Evolutionary conservation across 2,113 vertebrate genomes (phyloP), one percentile per base, ranked within the genome.

Genomic region (Nothobranchius furzeri): DNA sequence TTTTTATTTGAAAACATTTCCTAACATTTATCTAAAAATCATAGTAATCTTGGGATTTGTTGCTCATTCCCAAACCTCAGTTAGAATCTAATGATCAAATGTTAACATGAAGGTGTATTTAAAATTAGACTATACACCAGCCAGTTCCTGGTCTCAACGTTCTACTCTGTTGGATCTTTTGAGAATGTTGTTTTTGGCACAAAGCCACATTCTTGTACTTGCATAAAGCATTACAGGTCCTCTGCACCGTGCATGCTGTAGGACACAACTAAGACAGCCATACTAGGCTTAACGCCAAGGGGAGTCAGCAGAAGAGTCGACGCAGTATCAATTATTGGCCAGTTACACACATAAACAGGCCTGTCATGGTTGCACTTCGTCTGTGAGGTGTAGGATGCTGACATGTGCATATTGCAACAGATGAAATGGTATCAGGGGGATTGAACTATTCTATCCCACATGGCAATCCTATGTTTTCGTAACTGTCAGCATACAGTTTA

Each of bases 201-300:
- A 65, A 77, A 69, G 75, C 79, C 75, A 81, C 65, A 68, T 78
- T 51, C 56, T 68, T 62, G 81, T 85, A 57, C 61, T 60, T 82
- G 70, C 70, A 84, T 78, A 75, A 85, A 85, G 79, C 77, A 86
- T 85, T 50, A 74, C 60, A 60, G 73, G 62, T 64, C 54, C 63
- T 70, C 60, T 65, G 69, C 75, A 73, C 60, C 50, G 45, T 73
- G 77, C 72, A 73, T 69, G 65, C 80, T 78, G 74, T 78, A 64
- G 64, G 63, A 60, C 62, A 64, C 73, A 61, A 68, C 70, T 75
- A 60, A 77, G 67, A 76, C 64, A 67, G 56, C 57, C 30, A 12
- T n/a, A 40, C 59, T 3, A 43, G 84, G 82, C 75, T 54, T 8
- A 15, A 25, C 71, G 76, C 85, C 81, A 82, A 70, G 6, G 2